Evolutionary conservation across 2,888 invertebrate species (phyloP).

Genomic region (Hirtodrosophila duncani): DNA sequence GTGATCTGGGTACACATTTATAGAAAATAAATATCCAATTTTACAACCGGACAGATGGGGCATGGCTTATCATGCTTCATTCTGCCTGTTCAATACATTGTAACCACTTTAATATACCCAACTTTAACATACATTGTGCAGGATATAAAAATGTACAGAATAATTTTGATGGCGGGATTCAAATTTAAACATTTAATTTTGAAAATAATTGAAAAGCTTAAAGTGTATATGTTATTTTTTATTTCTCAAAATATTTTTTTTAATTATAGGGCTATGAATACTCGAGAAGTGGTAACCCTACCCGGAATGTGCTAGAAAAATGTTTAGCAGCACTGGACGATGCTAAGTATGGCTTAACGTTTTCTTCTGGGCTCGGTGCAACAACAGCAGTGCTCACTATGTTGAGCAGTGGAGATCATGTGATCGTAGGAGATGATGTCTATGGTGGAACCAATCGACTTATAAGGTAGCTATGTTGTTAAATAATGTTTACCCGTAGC

Average conservation of each 20-base stretch:
- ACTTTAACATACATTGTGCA: too few relatives aligned
- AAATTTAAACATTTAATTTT: constrained; percentile 1
- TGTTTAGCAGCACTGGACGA: constrained; percentile 94
- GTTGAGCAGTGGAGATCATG: constrained; percentile 91
- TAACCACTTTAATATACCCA: too few relatives aligned
- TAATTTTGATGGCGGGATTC: too few relatives aligned
- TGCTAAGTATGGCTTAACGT: constrained; percentile 89
- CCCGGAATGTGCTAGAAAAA: constrained; percentile 90
- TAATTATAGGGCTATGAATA: constrained; percentile 89
- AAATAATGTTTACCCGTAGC: too few relatives aligned
- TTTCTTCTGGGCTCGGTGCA: constrained; percentile 94
- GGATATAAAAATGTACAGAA: too few relatives aligned
- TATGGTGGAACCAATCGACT: constrained; percentile 95
- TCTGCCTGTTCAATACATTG: too few relatives aligned
- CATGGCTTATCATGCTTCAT: too few relatives aligned
- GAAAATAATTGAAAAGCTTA: neutral
- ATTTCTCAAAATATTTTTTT: neutral
- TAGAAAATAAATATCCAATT: too few relatives aligned
- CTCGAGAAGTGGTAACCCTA: constrained; percentile 96
- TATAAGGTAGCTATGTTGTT: constrained; percentile 83
- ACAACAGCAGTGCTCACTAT: constrained; percentile 87
- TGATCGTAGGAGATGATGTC: constrained; percentile 93
- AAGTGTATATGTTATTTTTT: neutral
- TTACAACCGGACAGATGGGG: too few relatives aligned
- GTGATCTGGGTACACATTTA: too few relatives aligned